These are phyloP conservation scores for Takifugu bimaculatus DNA, from an alignment of 2,113 vertebrate genomes.

Conservation along the genomic window DNA sequence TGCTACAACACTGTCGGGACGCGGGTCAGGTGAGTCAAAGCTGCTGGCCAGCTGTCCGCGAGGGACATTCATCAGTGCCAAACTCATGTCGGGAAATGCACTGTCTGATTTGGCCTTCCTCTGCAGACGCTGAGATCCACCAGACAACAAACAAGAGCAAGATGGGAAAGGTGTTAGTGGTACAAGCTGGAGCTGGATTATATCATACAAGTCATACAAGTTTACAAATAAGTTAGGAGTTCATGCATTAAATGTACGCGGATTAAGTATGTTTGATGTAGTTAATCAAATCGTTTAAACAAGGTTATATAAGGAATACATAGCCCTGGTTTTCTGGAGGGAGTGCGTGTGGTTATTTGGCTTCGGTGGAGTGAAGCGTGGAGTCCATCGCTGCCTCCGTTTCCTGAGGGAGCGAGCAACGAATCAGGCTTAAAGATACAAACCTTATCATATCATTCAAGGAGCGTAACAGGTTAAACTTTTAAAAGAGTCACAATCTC, in stretches of 20 bases:
- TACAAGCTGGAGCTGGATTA: constrained; percentile 62
- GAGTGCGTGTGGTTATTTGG: constrained; percentile 32
- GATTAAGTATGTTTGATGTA: constrained; percentile 59
- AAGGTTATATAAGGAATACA: constrained; percentile 68
- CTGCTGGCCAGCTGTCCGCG: constrained; percentile 38
- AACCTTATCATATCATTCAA: constrained; percentile 23
- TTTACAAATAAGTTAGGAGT: constrained; percentile 67
- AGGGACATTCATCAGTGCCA: constrained; percentile 57
- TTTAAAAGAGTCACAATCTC: constrained; percentile 25
- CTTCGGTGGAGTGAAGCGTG: constrained; percentile 40
- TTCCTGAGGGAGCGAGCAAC: constrained; percentile 15
- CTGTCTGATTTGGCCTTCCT: constrained; percentile 66
- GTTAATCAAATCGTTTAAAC: constrained; percentile 66
- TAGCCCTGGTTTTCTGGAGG: constrained; percentile 51
- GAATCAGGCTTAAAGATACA: constrained; percentile 31
- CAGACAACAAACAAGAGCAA: constrained; percentile 58
- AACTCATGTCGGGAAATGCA: constrained; percentile 60
- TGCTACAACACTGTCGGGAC: constrained; percentile 54
- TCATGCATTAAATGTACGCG: constrained; percentile 75
- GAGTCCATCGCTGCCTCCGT: constrained; percentile 27
- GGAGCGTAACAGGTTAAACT: constrained; percentile 24
- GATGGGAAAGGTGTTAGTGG: constrained; percentile 57
- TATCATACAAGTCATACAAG: constrained; percentile 56
- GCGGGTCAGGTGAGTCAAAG: constrained; percentile 19
- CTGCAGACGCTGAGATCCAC: constrained; percentile 57